phyloP scores from a whole-genome alignment of 2,113 vertebrate species.

The Bucco capensis region DNA sequence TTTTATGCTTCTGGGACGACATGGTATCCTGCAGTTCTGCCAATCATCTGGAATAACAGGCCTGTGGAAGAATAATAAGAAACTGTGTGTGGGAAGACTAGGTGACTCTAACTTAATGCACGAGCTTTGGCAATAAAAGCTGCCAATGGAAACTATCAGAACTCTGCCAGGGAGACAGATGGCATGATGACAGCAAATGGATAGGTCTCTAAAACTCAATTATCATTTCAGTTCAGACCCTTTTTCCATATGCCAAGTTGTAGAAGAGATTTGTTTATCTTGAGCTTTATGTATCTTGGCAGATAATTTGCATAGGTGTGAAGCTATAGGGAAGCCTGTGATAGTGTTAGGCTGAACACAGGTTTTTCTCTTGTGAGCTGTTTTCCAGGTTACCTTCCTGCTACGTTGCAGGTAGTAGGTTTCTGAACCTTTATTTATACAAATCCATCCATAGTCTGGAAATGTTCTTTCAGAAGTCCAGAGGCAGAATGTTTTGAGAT shows the following conservation, averaged over 20 bases:
- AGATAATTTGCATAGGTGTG: slow-evolving; percentile 24
- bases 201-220: slow-evolving; percentile 60
- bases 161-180: slow-evolving; percentile 59
- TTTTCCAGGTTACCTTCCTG: slow-evolving; percentile 1
- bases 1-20: not conserved
- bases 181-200: slow-evolving; percentile 53
- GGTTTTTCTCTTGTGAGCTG: not conserved
- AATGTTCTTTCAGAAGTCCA: not conserved
- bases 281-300: slow-evolving; percentile 39
- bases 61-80: slow-evolving; percentile 6
- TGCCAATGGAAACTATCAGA: slow-evolving; percentile 44
- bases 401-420: not conserved
- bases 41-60: slow-evolving; percentile 7
- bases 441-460: not conserved
- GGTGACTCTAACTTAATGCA: slow-evolving; percentile 49
- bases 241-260: slow-evolving; percentile 12
- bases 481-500: not conserved
- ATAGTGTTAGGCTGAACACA: not conserved
- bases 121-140: slow-evolving; percentile 26
- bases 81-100: not conserved
- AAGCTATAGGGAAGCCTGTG: slow-evolving; percentile 12
- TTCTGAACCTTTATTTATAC: not conserved
- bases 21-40: not conserved
- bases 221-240: slow-evolving; percentile 38
- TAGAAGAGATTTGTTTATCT: slow-evolving; percentile 53